Percentiles rank a stretch among this genome's conserved stretches.
These are phyloP conservation scores for Hylyphantes graminicola DNA, from an alignment of 1,140 invertebrate species.

Conservation along the genomic window DNA sequence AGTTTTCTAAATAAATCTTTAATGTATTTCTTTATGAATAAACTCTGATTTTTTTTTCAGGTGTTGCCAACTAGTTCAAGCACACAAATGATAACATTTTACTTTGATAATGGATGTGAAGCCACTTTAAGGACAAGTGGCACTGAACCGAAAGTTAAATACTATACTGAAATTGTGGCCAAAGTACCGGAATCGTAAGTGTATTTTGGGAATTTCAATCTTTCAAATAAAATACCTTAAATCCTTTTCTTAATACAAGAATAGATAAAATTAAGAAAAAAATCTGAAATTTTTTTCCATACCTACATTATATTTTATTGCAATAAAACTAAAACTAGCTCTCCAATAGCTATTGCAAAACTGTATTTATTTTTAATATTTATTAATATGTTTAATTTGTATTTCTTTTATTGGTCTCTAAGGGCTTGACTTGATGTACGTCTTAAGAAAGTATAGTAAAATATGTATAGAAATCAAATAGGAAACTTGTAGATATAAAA, in stretches of 20 bases:
- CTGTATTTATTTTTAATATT: too few relatives aligned
- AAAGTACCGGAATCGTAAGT: slow-evolving; percentile 58
- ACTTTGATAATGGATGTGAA: slow-evolving; percentile 86
- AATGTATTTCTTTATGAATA: slow-evolving; percentile 13
- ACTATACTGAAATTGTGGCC: slow-evolving; percentile 92
- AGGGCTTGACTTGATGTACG: too few relatives aligned
- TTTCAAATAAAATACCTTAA: neutral
- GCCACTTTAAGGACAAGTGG: slow-evolving; percentile 94
- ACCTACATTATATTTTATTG: neutral
- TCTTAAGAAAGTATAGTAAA: too few relatives aligned
- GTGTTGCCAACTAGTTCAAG: slow-evolving; percentile 79
- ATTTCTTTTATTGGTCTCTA: too few relatives aligned
- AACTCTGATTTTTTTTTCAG: slow-evolving; percentile 64
- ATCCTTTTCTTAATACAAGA: neutral
- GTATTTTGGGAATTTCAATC: slow-evolving; percentile 3
- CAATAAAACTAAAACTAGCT: too few relatives aligned
- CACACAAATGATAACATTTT: slow-evolving; percentile 97
- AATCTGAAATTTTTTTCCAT: neutral
- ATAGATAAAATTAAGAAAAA: neutral
- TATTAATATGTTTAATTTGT: too few relatives aligned
- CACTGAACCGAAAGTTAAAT: slow-evolving; percentile 98
- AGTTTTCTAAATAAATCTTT: neutral
- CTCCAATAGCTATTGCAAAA: too few relatives aligned
- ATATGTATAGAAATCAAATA: too few relatives aligned
- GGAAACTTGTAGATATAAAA: too few relatives aligned